Evolutionary conservation across 1,140 invertebrate species (phyloP).

Genomic region (Goniozus legneri): DNA sequence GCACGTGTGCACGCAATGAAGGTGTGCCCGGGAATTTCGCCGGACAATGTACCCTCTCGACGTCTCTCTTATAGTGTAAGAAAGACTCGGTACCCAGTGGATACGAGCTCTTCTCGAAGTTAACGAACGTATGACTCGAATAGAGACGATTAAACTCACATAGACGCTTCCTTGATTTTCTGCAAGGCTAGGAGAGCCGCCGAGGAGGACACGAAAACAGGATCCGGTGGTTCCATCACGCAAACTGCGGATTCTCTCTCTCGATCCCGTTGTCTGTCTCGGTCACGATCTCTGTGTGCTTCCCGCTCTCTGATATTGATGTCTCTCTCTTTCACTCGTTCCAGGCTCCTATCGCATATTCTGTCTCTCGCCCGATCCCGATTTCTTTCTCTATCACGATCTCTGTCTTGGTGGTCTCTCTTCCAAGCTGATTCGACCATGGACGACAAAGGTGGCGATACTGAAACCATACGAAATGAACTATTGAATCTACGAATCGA

Average conservation of each 20-base stretch:
- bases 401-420: slow-evolving; percentile 22
- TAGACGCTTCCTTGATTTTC: slow-evolving; percentile 57
- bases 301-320: slow-evolving; percentile 31
- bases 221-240: slow-evolving; percentile 46
- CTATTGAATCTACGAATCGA: too few species aligned
- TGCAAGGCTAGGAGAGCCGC: slow-evolving; percentile 55
- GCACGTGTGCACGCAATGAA: too few species aligned
- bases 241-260: slow-evolving; percentile 43
- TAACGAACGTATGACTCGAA: too few species aligned
- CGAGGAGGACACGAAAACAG: slow-evolving; percentile 50
- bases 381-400: slow-evolving; percentile 19
- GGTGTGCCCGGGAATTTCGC: too few species aligned
- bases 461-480: too few species aligned
- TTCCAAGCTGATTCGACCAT: slow-evolving; percentile 27
- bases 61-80: too few species aligned
- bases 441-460: slow-evolving; percentile 22
- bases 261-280: slow-evolving; percentile 39
- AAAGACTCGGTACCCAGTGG: too few species aligned
- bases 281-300: slow-evolving; percentile 38
- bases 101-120: too few species aligned
- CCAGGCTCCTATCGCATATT: slow-evolving; percentile 32
- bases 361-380: slow-evolving; percentile 34
- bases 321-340: slow-evolving; percentile 30
- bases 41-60: too few species aligned
- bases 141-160: slow-evolving; percentile 48